Evolutionary conservation across 2,888 invertebrate genomes (phyloP).

Genomic region (Diaprepes abbreviatus): DNA sequence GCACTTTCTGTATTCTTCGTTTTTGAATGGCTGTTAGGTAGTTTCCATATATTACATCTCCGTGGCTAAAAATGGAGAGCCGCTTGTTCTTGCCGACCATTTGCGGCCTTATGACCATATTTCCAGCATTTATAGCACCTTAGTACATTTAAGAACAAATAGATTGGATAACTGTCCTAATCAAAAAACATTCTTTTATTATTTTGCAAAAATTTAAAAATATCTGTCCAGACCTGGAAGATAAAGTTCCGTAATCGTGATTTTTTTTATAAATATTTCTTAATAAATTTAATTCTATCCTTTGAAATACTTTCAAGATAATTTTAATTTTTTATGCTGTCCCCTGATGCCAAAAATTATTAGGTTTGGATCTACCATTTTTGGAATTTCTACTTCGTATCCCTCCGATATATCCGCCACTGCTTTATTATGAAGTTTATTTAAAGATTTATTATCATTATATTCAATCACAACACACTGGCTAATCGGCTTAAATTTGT

Average conservation of each 20-base stretch:
- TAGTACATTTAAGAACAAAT: conserved; percentile 4
- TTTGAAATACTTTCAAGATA: not conserved
- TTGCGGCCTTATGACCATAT: conserved; percentile 22
- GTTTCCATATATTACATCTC: no score
- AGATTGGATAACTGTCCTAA: conserved; percentile 26
- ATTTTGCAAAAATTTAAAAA: no score
- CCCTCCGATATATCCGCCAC: not conserved
- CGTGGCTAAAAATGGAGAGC: not conserved
- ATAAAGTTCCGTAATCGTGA: not conserved
- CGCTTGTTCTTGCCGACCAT: not conserved
- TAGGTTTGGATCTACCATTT: conserved; percentile 18
- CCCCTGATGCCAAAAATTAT: conserved; percentile 8
- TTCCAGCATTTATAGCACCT: conserved; percentile 41
- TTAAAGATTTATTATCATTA: not conserved
- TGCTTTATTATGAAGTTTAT: no score
- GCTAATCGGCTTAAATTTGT: conserved; percentile 3
- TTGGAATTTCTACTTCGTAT: conserved; percentile 18
- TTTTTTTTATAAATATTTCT: conserved; percentile 26
- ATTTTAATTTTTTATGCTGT: conserved; percentile 30
- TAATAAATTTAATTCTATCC: not conserved
- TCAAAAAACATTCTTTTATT: no score
- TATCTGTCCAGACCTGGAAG: not conserved
- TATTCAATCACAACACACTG: conserved; percentile 5
- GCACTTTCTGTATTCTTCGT: no score
- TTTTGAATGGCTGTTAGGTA: no score